Percentiles rank a stretch among this genome's conserved stretches.
phyloP scores from a whole-genome alignment of 1,140 invertebrate genomes.

The Microplitis demolitor region DNA sequence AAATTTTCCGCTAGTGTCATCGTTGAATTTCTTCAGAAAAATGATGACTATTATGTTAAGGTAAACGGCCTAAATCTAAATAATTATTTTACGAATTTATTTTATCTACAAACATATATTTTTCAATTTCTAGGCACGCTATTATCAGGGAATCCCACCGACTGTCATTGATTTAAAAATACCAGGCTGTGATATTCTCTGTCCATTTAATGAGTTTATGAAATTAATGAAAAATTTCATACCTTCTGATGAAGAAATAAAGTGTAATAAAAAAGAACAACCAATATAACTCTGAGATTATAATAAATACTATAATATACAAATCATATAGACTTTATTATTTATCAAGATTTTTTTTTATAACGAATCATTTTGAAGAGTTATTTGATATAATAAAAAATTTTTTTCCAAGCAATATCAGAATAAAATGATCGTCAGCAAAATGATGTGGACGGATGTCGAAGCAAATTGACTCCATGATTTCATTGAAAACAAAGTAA shows the following conservation, averaged over 20 bases:
- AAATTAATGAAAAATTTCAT: slow-evolving; percentile 40
- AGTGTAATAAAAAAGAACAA: slow-evolving; percentile 27
- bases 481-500: no score
- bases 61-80: slow-evolving; percentile 18
- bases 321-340: no score
- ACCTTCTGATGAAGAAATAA: slow-evolving; percentile 32
- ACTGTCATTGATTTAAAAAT: slow-evolving; percentile 38
- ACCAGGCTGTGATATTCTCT: slow-evolving; percentile 42
- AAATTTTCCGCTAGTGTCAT: slow-evolving; percentile 61
- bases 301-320: no score
- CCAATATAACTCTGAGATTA: no score
- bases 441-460: no score
- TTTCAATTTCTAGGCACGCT: slow-evolving; percentile 7
- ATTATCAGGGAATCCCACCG: slow-evolving; percentile 29
- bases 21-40: slow-evolving; percentile 43
- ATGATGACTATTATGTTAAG: slow-evolving; percentile 32
- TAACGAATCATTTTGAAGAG: no score
- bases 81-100: no score
- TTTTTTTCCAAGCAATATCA: no score
- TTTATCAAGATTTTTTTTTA: no score
- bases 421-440: no score
- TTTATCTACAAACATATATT: background rate
- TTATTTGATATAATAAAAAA: no score
- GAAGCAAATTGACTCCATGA: no score
- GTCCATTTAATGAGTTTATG: slow-evolving; percentile 48